These are phyloP conservation scores for Potorous gilbertii DNA, from an alignment of 2,797 vertebrate species.

Conservation along the genomic window DNA sequence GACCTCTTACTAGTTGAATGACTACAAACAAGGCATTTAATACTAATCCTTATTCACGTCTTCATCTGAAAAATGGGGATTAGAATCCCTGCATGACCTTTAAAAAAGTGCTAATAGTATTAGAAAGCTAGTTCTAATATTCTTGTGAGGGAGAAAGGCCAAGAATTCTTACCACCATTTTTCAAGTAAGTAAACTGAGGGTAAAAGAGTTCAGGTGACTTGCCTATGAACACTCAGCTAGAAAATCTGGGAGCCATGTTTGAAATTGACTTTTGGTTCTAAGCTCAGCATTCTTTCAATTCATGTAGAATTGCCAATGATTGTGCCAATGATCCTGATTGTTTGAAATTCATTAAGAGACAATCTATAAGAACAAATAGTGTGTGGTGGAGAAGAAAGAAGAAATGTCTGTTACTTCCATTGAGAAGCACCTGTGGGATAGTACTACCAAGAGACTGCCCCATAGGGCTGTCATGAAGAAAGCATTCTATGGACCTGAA, in stretches of 20 bases:
- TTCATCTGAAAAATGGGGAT: neutral
- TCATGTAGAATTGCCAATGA: neutral
- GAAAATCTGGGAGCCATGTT: neutral
- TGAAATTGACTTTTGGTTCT: neutral
- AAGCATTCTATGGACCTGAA: neutral
- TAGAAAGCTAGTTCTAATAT: neutral
- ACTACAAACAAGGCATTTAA: neutral
- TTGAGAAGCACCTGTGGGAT: neutral
- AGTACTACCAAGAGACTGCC: neutral
- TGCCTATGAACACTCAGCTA: neutral
- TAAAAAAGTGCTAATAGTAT: neutral
- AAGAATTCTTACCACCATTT: neutral
- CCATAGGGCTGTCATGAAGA: neutral
- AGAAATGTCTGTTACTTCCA: neutral
- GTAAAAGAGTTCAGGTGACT: neutral
- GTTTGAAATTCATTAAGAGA: neutral
- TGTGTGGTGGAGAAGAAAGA: neutral
- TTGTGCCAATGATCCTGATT: neutral
- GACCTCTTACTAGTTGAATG: neutral
- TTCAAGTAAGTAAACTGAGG: no score
- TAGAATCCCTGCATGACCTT: neutral
- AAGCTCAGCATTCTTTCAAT: no score
- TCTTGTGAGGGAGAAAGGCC: neutral
- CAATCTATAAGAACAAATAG: neutral
- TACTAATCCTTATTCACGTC: neutral